phyloP scores from a whole-genome alignment of 2,888 invertebrate genomes.

The Cylindroiulus punctatus region DNA sequence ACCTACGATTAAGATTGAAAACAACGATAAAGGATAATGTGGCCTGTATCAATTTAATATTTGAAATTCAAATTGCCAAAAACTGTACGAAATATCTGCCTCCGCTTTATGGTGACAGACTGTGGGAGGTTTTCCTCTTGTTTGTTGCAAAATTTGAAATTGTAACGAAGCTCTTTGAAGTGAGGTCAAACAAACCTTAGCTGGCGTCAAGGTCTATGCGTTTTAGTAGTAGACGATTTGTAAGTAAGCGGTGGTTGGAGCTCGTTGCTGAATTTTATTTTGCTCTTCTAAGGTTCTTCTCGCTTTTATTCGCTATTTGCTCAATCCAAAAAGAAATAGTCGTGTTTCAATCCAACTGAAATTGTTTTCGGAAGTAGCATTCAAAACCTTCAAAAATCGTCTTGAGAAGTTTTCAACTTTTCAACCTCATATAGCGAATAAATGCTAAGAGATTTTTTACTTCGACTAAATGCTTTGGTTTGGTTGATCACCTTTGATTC shows the following conservation, averaged over 20 bases:
- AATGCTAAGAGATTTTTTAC: too few relatives aligned
- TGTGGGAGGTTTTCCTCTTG: conserved; percentile 2
- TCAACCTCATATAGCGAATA: too few relatives aligned
- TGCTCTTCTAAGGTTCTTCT: background rate
- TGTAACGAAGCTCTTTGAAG: conserved; percentile 9
- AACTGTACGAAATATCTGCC: background rate
- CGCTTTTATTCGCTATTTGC: too few relatives aligned
- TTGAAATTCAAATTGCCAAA: conserved; percentile 24
- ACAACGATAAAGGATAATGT: background rate
- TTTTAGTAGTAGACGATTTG: background rate
- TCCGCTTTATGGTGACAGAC: background rate
- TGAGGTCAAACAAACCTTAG: background rate
- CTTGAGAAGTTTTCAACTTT: too few relatives aligned
- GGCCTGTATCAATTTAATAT: background rate
- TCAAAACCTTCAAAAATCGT: too few relatives aligned
- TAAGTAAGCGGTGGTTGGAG: too few relatives aligned
- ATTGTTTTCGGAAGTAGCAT: too few relatives aligned
- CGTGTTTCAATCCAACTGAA: too few relatives aligned
- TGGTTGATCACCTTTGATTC: too few relatives aligned
- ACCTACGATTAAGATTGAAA: background rate
- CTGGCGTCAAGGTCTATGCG: background rate
- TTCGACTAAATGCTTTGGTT: too few relatives aligned
- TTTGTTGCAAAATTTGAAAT: conserved; percentile 14
- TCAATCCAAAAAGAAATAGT: too few relatives aligned
- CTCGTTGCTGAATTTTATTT: background rate